Conservation (phyloP, 2,113 vertebrate species). For the Suncus etruscus region DNA sequence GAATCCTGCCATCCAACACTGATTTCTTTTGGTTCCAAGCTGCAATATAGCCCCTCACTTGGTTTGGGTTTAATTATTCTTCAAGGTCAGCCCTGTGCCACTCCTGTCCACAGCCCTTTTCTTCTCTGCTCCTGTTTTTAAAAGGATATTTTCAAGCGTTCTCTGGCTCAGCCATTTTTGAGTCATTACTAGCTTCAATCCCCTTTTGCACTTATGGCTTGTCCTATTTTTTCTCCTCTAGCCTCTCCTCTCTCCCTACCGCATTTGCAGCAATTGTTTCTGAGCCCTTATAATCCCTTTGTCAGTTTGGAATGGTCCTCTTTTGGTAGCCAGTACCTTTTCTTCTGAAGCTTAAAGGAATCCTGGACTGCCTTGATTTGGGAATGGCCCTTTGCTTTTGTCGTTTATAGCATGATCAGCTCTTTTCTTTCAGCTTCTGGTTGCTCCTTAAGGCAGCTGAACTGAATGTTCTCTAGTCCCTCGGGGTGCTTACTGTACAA, state of each 20-base stretch:
- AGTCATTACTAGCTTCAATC: slow-evolving; percentile 72
- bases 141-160: slow-evolving; percentile 73
- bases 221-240: slow-evolving; percentile 67
- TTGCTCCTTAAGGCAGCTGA: neutral
- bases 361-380: neutral
- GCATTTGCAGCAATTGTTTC: slow-evolving; percentile 44
- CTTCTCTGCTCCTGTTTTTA: slow-evolving; percentile 75
- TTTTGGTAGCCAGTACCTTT: slow-evolving; percentile 41
- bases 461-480: neutral
- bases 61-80: slow-evolving; percentile 78
- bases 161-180: slow-evolving; percentile 68
- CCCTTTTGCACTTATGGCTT: slow-evolving; percentile 66
- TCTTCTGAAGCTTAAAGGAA: slow-evolving; percentile 22
- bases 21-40: slow-evolving; percentile 67
- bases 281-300: slow-evolving; percentile 42
- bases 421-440: neutral
- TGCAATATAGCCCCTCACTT: slow-evolving; percentile 69
- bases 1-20: slow-evolving; percentile 78
- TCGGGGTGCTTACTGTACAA: neutral
- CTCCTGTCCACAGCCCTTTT: slow-evolving; percentile 60
- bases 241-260: slow-evolving; percentile 52
- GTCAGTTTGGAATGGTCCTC: slow-evolving; percentile 22
- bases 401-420: neutral
- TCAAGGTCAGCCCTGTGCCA: slow-evolving; percentile 71
- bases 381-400: neutral